Evolutionary conservation across 2,797 vertebrate species (phyloP).

Genomic region (Aphelocoma californica): DNA sequence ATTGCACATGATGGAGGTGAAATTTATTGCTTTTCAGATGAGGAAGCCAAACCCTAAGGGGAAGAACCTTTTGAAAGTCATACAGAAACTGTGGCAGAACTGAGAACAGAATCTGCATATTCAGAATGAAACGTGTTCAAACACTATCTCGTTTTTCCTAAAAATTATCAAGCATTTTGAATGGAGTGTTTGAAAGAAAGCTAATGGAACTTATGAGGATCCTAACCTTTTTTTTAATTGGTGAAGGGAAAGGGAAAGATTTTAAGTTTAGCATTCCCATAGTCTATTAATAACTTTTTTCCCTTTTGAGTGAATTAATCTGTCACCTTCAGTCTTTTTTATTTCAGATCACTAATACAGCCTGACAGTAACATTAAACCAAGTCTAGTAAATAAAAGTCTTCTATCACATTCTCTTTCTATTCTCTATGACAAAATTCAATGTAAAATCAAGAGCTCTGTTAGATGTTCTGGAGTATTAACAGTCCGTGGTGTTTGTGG

Average conservation of each 20-base stretch:
- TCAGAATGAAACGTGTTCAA: background rate
- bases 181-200: background rate
- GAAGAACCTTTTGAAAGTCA: background rate
- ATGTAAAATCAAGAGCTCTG: background rate
- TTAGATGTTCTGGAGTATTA: background rate
- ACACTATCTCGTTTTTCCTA: background rate
- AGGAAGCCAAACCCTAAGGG: background rate
- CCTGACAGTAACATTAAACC: background rate
- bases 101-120: background rate
- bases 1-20: background rate
- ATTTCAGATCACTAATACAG: background rate
- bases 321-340: background rate
- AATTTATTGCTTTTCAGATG: background rate
- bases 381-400: background rate
- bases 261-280: background rate
- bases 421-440: background rate
- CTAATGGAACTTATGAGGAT: background rate
- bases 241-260: accelerated
- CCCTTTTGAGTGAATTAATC: background rate
- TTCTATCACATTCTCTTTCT: background rate
- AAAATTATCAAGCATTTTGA: background rate
- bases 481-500: background rate
- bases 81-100: background rate
- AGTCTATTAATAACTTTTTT: background rate
- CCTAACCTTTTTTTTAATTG: background rate